Base-by-base conservation (phyloP, 2,797 vertebrate genomes). In the Clarias laeviceps region DNA sequence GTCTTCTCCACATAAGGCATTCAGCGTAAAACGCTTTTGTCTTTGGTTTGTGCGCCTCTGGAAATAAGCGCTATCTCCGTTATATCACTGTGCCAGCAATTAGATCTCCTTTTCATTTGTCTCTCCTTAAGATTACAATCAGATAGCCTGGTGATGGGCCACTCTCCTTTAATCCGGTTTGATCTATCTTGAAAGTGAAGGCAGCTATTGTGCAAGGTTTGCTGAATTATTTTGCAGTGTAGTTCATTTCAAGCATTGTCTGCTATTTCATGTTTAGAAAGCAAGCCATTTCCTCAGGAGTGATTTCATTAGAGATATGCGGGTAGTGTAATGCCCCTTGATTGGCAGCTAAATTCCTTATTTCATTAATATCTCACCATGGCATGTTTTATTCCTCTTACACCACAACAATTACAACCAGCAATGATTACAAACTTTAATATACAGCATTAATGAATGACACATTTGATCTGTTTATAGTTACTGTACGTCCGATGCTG, bases 31-130 rank as follows among this genome's bases (percentile, higher is more conserved):
- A 80, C 1, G n/a, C 77, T 83, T 79, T 82, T 82, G 66, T 82
- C 80, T 87, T 89, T 85, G 24, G 79, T 86, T 54, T 85, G 45
- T 50, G 68, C 61, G 66, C 82, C 69, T 84, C 40, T 83, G 70
- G 70, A 84, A 82, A 80, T 27, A 62, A 74, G 61, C 22, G 40
- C 64, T 82, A 24, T 80, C 45, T 34, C 61, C 2, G 59, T 57
- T 86, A 77, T 56, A 72, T 62, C 15, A 14, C 50, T 70, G 59
- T 78, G 70, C 37, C 62, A 84, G 78, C 59, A 83, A 62, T 24
- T 34, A 86, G 66, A 77, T 37, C 20, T 22, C 4, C 32, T 56
- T 87, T 87, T 83, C 24, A 76, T 80, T 87, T 77, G 40, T 85
- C 56, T 56, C 83, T 83, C 70, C 14, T 74, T 66, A 64, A 82